Conservation (phyloP, 2,113 vertebrate species). For the Dissostichus mawsoni region DNA sequence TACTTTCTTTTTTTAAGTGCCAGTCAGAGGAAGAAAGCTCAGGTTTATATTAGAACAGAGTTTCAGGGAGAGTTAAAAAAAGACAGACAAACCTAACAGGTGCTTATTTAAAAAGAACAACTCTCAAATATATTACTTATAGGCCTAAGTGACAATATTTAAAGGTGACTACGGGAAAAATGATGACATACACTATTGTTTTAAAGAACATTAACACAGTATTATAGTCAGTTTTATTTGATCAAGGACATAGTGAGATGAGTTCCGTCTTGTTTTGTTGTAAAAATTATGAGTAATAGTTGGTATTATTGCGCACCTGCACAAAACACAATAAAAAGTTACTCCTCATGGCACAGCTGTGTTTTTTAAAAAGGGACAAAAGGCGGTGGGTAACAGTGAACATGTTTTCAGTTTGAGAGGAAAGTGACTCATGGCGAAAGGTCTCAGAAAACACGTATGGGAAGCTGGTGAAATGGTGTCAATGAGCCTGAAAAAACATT, state of each 20-base stretch:
- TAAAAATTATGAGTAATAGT: slow-evolving; percentile 41
- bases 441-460: slow-evolving; percentile 48
- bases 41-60: not conserved
- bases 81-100: slow-evolving; percentile 21
- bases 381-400: slow-evolving; percentile 38
- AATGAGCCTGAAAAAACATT: slow-evolving; percentile 28
- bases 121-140: not conserved
- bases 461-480: slow-evolving; percentile 31
- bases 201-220: not conserved
- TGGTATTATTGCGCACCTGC: slow-evolving; percentile 62
- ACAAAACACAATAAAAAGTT: slow-evolving; percentile 23
- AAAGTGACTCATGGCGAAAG: slow-evolving; percentile 65
- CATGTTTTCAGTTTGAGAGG: slow-evolving; percentile 55
- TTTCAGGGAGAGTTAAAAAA: not conserved
- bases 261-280: slow-evolving; percentile 13
- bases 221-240: not conserved
- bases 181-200: not conserved
- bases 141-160: not conserved
- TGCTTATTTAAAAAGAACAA: not conserved
- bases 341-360: not conserved
- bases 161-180: not conserved
- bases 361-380: slow-evolving; percentile 41
- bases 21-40: not conserved
- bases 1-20: not conserved
- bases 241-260: not conserved